Conservation (phyloP, 2,113 vertebrate genomes). For the Ondatra zibethicus region DNA sequence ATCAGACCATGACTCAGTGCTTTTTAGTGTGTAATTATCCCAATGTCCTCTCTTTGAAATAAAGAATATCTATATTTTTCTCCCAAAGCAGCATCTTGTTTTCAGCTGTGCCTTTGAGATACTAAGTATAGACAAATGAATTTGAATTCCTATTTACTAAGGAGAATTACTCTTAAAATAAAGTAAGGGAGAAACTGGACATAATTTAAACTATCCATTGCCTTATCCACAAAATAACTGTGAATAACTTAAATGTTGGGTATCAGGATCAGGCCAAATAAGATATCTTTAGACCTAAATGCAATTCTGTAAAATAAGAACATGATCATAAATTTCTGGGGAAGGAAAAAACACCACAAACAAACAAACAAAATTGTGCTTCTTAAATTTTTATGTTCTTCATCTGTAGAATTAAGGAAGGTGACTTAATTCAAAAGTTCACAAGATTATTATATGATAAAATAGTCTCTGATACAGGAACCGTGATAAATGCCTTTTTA, state of each 20-base stretch:
- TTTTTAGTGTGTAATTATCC: constrained; percentile 58
- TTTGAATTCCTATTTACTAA: constrained; percentile 42
- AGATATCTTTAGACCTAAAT: not conserved
- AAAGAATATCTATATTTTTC: constrained; percentile 41
- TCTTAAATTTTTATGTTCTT: not conserved
- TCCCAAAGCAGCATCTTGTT: constrained; percentile 60
- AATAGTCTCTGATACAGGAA: not conserved
- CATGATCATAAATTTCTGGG: not conserved
- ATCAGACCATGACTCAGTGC: constrained; percentile 29
- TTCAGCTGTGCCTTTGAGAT: constrained; percentile 51
- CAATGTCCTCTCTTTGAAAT: constrained; percentile 60
- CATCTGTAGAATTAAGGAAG: not conserved
- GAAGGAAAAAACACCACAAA: not conserved
- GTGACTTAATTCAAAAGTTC: not conserved
- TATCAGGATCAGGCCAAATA: not conserved
- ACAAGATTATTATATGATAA: not conserved
- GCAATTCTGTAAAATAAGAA: not conserved
- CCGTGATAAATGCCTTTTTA: constrained; percentile 7
- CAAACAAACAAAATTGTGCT: not conserved
- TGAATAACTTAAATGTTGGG: not conserved
- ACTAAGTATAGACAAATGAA: constrained; percentile 31
- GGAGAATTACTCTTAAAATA: constrained; percentile 57
- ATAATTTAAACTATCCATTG: not conserved
- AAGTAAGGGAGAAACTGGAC: not conserved
- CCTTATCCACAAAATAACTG: not conserved